These are phyloP conservation scores for Melipona beecheii DNA, from an alignment of 2,888 invertebrate genomes.

Conservation along the genomic window DNA sequence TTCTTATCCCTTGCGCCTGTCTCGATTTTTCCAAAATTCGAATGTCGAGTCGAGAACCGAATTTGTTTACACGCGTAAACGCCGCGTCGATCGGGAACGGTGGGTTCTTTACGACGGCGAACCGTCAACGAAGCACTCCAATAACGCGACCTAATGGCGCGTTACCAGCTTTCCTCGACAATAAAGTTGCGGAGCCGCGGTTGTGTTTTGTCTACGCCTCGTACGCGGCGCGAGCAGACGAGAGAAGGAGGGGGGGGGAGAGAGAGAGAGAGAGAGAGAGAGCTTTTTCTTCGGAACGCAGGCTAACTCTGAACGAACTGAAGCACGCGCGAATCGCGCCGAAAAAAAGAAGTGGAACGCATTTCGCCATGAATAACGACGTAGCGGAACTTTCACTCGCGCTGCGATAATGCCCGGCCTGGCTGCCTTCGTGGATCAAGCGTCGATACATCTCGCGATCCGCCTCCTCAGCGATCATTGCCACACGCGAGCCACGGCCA, in stretches of 20 bases:
- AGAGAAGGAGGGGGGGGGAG: neutral
- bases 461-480: slow-evolving; percentile 8
- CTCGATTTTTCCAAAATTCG: no score
- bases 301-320: slow-evolving; percentile 28
- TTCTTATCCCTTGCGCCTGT: no score
- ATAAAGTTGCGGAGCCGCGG: slow-evolving; percentile 32
- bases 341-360: slow-evolving; percentile 53
- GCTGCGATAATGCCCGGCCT: slow-evolving; percentile 39
- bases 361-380: slow-evolving; percentile 60
- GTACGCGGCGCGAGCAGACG: neutral
- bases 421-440: slow-evolving; percentile 24
- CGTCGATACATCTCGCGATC: slow-evolving; percentile 38
- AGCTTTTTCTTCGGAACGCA: slow-evolving; percentile 14
- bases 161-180: slow-evolving; percentile 41
- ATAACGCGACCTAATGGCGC: slow-evolving; percentile 44
- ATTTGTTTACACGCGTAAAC: slow-evolving; percentile 21
- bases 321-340: neutral
- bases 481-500: neutral
- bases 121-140: slow-evolving; percentile 26
- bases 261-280: neutral
- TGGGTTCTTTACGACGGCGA: slow-evolving; percentile 28
- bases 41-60: no score
- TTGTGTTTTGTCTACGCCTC: slow-evolving; percentile 46
- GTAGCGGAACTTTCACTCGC: slow-evolving; percentile 56
- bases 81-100: slow-evolving; percentile 16